Evolutionary conservation across 2,113 vertebrate genomes (phyloP).

Genomic region (Lamprologus lemairii): DNA sequence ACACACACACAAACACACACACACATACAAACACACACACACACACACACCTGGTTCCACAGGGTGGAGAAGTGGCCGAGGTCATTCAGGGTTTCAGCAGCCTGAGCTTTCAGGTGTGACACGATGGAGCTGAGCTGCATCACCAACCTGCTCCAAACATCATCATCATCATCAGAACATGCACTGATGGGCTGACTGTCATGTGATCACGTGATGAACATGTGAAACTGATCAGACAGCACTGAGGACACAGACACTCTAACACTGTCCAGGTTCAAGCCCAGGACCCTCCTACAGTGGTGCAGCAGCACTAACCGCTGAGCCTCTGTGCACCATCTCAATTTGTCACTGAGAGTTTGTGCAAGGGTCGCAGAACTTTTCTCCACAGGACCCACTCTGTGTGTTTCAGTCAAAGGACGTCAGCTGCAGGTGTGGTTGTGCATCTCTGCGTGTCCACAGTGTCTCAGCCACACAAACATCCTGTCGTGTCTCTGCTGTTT

Average conservation of each 20-base stretch:
- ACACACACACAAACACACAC: slow-evolving; percentile 28
- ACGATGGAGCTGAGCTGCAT: slow-evolving; percentile 70
- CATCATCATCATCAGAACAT: background rate
- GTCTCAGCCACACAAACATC: rapidly evolving
- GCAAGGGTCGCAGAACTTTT: rapidly evolving
- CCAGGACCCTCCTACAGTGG: background rate
- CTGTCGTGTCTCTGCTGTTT: background rate
- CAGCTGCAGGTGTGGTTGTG: background rate
- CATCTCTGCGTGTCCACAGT: background rate
- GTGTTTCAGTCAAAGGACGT: background rate
- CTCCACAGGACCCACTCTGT: background rate
- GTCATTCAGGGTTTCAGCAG: slow-evolving; percentile 55
- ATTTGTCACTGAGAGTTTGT: background rate
- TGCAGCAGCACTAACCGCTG: background rate
- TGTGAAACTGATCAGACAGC: background rate
- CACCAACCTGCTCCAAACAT: slow-evolving; percentile 55
- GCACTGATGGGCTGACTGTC: background rate
- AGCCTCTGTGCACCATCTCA: rapidly evolving
- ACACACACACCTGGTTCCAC: slow-evolving; percentile 74
- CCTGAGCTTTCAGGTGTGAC: slow-evolving; percentile 65
- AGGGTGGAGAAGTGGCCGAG: slow-evolving; percentile 73
- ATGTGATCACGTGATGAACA: background rate
- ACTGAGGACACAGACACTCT: background rate
- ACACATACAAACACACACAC: background rate
- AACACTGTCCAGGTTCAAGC: background rate